phyloP scores from a whole-genome alignment of 2,888 invertebrate genomes.

The Drosophila emarginata region DNA sequence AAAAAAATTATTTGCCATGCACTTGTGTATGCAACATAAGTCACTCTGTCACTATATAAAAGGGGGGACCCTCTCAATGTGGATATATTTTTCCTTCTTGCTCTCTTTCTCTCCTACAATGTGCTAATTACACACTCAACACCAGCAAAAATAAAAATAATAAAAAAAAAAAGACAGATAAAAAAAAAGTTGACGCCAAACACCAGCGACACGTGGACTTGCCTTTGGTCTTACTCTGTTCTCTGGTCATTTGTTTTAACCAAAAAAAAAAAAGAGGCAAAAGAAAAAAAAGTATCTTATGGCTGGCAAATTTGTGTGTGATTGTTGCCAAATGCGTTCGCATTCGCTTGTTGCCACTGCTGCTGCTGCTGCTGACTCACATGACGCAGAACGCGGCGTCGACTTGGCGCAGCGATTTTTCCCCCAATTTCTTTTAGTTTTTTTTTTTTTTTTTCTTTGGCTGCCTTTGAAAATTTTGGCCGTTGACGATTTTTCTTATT shows the following conservation, averaged over 20 bases:
- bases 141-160: slow-evolving; percentile 58
- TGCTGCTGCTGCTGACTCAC: slow-evolving; percentile 62
- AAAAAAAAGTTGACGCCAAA: slow-evolving; percentile 8
- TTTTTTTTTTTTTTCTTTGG: slow-evolving; percentile 16
- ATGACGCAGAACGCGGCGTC: slow-evolving; percentile 76
- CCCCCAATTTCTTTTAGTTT: slow-evolving; percentile 4
- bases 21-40: too few species aligned
- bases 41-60: too few species aligned
- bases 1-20: too few species aligned
- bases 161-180: slow-evolving; percentile 31
- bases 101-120: slow-evolving; percentile 51
- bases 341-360: slow-evolving; percentile 14
- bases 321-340: slow-evolving; percentile 65
- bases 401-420: slow-evolving; percentile 52
- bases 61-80: too few species aligned
- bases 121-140: slow-evolving; percentile 72
- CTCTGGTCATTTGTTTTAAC: slow-evolving; percentile 54
- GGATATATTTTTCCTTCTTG: neutral
- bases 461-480: slow-evolving; percentile 65
- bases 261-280: slow-evolving; percentile 26
- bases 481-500: slow-evolving; percentile 5
- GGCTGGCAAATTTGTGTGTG: slow-evolving; percentile 51
- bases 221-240: slow-evolving; percentile 23
- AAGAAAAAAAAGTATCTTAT: slow-evolving; percentile 32
- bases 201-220: neutral